These are phyloP conservation scores for Drosophila monieri DNA, from an alignment of 2,888 invertebrate species.

Conservation along the genomic window DNA sequence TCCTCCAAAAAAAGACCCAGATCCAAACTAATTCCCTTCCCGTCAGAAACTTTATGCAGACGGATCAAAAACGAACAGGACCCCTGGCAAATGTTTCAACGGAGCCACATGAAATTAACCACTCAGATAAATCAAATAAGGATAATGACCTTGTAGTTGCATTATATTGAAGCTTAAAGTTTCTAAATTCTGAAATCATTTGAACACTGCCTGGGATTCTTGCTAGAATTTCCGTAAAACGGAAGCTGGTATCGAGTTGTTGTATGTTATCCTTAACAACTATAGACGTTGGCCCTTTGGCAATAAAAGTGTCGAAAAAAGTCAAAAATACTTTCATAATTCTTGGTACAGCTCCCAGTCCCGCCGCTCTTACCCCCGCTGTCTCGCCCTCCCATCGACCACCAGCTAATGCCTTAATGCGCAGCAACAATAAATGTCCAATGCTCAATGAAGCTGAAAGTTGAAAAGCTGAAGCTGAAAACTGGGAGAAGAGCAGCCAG, in stretches of 20 bases:
- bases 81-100: constrained; percentile 23
- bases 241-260: constrained; percentile 9
- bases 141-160: constrained; percentile 3
- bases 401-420: constrained; percentile 50
- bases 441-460: constrained; percentile 58
- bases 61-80: constrained; percentile 14
- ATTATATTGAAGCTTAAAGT: background rate
- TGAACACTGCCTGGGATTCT: too few relatives aligned
- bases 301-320: constrained; percentile 66
- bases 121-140: constrained; percentile 34
- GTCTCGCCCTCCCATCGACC: constrained; percentile 28
- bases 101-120: constrained; percentile 49
- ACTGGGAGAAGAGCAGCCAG: constrained; percentile 19
- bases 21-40: background rate
- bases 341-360: constrained; percentile 28
- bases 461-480: constrained; percentile 27
- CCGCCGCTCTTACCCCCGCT: background rate
- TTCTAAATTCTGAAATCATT: too few relatives aligned
- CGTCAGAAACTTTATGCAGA: constrained; percentile 42
- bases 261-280: constrained; percentile 49
- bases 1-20: background rate
- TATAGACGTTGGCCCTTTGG: constrained; percentile 35
- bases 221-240: too few relatives aligned
- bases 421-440: constrained; percentile 65
- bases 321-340: constrained; percentile 56